Evolutionary conservation across 2,797 vertebrate genomes (phyloP).

Genomic region (Xenops minutus): DNA sequence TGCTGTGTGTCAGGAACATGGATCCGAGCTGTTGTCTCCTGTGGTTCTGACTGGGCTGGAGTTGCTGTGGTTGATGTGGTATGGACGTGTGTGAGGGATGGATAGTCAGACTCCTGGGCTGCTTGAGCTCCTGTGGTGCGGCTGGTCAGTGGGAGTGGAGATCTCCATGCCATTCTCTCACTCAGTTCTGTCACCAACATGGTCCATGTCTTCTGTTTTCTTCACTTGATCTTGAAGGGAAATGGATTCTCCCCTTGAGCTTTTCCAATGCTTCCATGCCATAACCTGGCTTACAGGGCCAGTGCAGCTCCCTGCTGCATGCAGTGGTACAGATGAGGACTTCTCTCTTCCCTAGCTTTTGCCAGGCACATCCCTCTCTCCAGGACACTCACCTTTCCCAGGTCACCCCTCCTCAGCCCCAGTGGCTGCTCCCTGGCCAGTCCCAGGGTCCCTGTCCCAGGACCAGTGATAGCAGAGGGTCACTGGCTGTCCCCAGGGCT

Average conservation of each 20-base stretch:
- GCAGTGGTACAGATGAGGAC: background rate
- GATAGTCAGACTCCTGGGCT: background rate
- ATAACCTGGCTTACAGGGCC: background rate
- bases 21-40: background rate
- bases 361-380: background rate
- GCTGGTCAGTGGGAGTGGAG: background rate
- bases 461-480: background rate
- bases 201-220: rapidly evolving
- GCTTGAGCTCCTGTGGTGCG: background rate
- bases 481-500: rapidly evolving
- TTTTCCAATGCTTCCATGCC: background rate
- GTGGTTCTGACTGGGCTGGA: background rate
- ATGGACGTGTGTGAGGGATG: background rate
- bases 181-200: rapidly evolving
- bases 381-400: rapidly evolving
- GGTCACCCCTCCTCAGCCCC: background rate
- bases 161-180: rapidly evolving
- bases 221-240: background rate
- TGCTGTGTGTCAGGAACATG: background rate
- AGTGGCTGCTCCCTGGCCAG: background rate
- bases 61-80: background rate
- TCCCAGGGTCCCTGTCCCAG: background rate
- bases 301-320: background rate
- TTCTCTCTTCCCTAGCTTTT: rapidly evolving
- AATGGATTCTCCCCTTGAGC: background rate